Evolutionary conservation across 1,140 invertebrate genomes (phyloP).

Genomic region (Drosophila ficusphila): DNA sequence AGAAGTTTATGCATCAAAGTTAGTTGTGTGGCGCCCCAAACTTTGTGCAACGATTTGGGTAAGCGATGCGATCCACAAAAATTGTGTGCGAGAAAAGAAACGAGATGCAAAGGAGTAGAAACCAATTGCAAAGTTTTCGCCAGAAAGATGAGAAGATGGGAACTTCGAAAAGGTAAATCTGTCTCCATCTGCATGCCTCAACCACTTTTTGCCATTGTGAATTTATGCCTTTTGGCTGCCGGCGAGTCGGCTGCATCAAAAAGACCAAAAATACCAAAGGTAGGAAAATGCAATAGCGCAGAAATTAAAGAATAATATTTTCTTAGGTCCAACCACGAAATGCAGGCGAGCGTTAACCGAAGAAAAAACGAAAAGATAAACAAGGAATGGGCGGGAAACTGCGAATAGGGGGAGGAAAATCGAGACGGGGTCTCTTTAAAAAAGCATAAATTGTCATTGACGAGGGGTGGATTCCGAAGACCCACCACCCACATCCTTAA

Average conservation of each 20-base stretch:
- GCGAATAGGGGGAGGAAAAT: not conserved
- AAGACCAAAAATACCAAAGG: constrained; percentile 19
- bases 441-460: constrained; percentile 74
- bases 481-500: constrained; percentile 52
- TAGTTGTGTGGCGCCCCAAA: constrained; percentile 64
- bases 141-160: constrained; percentile 23
- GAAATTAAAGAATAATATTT: constrained; percentile 80
- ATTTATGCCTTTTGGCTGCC: constrained; percentile 76
- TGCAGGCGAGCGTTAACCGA: constrained; percentile 68
- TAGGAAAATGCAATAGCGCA: constrained; percentile 66
- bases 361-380: constrained; percentile 41
- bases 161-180: constrained; percentile 46
- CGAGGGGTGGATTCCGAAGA: constrained; percentile 14
- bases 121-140: constrained; percentile 48
- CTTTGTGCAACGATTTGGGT: constrained; percentile 59
- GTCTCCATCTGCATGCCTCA: constrained; percentile 12
- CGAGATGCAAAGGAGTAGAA: constrained; percentile 64
- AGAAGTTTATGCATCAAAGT: constrained; percentile 73
- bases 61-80: constrained; percentile 46
- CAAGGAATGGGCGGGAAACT: not conserved
- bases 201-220: constrained; percentile 46
- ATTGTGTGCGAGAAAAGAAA: constrained; percentile 20
- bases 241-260: constrained; percentile 25
- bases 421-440: constrained; percentile 61
- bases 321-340: constrained; percentile 62